Evolutionary conservation across 1,140 invertebrate species (phyloP), one percentile per base, ranked within the genome.

Genomic region (Cardiocondyla obscurior): DNA sequence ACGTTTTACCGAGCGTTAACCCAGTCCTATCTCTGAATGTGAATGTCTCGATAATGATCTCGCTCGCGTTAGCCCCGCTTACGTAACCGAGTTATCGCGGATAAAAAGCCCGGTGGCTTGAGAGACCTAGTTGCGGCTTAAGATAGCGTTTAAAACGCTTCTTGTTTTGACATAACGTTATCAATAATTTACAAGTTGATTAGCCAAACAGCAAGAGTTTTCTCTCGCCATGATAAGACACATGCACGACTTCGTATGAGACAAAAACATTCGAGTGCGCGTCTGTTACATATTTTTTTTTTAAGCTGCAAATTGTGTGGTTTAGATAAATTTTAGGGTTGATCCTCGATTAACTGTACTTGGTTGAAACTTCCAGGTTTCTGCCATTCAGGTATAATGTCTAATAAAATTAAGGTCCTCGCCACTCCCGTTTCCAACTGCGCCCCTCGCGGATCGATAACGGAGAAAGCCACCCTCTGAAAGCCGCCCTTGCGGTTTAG

Each of bases 361-460:
- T 3, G 30, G 10, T 53, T 67, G 16, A 28, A 25, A 28, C 12
- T 67, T 53, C 12, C n/a, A n/a, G 39, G 2, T 6, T 65, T 58
- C 58, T 39, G 3, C 19, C 16, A 6, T 8, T 33, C 42, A 7
- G 12, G 30, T 7, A 49, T 64, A 36, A 19, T 10, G 53, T 36
- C 42, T 62, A 55, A 67, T 72, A 58, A 81, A 83, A 86, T 87
- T 69, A 74, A 53, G 51, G 60, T 70, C 42, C 25, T 67, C 57
- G 74, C 82, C 85, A 81, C 85, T 86, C 86, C 81, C 81, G 16
- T 46, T 70, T 67, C 10, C 70, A 57, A 8, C 49, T 76, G 33
- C 55, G 81, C 30, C 81, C 58, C 19, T 25, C 36, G 46, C 53
- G 53, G 69, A 87, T 87, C 86, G 73, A 87, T 87, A 87, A 84